A percentile compares a stretch with the other conserved stretches of the same genome.
Evolutionary conservation across 2,113 vertebrate species (phyloP).

Genomic region (Pangasianodon gigas): DNA sequence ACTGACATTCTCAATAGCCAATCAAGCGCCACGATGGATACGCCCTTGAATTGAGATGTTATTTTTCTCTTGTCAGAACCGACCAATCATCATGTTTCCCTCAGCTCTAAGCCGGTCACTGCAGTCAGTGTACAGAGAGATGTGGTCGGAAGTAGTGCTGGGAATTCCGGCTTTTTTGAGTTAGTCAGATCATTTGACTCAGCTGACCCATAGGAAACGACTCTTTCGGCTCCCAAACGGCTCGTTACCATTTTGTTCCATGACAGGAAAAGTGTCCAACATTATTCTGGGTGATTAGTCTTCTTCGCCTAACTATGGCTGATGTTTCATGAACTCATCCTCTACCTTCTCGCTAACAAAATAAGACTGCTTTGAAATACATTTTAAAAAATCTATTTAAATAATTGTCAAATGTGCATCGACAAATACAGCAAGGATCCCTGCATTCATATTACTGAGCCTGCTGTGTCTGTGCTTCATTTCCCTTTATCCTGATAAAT

Average conservation of each 20-base stretch:
- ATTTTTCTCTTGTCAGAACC: background rate
- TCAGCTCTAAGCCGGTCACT: background rate
- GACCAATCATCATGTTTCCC: background rate
- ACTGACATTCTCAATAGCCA: slow-evolving; percentile 24
- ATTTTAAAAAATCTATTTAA: background rate
- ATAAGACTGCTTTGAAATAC: background rate
- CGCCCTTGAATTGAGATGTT: background rate
- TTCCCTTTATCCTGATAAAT: background rate
- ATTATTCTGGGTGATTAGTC: background rate
- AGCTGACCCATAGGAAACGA: background rate
- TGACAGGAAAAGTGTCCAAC: background rate
- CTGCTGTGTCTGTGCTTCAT: background rate
- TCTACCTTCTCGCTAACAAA: background rate
- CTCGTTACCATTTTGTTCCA: background rate
- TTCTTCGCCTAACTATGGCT: background rate
- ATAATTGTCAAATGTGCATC: background rate
- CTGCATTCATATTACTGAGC: background rate
- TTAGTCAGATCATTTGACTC: background rate
- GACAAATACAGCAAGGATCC: background rate
- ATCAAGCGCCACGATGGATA: background rate
- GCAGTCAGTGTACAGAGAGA: background rate
- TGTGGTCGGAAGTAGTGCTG: background rate
- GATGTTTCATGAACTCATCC: background rate
- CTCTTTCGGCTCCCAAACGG: background rate
- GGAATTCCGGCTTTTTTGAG: background rate